These are phyloP conservation scores for Drymonia ruficornis DNA, from an alignment of 2,888 invertebrate species.

Conservation along the genomic window DNA sequence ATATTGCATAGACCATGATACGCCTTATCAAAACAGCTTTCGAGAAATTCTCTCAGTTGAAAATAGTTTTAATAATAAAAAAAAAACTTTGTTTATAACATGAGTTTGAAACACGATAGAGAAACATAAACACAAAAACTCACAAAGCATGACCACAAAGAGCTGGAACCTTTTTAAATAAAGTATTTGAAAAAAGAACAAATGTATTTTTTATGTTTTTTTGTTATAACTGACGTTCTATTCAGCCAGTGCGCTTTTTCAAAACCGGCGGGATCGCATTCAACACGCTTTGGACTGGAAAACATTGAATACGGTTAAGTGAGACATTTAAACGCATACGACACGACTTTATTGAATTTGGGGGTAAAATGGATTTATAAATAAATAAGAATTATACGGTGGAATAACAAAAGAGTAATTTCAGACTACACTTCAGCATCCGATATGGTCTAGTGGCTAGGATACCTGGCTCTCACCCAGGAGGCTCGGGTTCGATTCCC, in stretches of 20 bases:
- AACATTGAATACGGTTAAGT: slow-evolving; percentile 46
- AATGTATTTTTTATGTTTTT: slow-evolving; percentile 20
- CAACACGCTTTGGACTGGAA: slow-evolving; percentile 41
- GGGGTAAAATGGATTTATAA: too few relatives aligned
- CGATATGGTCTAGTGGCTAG: slow-evolving; percentile 87
- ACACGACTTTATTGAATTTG: slow-evolving; percentile 12
- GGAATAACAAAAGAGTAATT: too few relatives aligned
- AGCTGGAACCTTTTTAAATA: neutral
- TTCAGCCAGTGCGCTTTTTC: slow-evolving; percentile 43
- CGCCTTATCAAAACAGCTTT: too few relatives aligned
- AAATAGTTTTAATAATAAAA: too few relatives aligned
- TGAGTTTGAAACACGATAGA: too few relatives aligned
- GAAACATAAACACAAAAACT: neutral
- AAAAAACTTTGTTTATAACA: too few relatives aligned
- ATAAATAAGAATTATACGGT: too few relatives aligned
- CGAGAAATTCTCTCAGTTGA: too few relatives aligned
- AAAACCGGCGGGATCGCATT: slow-evolving; percentile 48
- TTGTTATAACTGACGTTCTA: slow-evolving; percentile 39
- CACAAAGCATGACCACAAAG: neutral
- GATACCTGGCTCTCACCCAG: slow-evolving; percentile 89
- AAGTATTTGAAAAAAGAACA: slow-evolving; percentile 16
- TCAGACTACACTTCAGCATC: slow-evolving; percentile 18
- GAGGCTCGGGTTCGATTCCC: slow-evolving; percentile 86
- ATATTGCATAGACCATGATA: neutral
- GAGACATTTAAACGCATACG: slow-evolving; percentile 23